phyloP scores from a whole-genome alignment of 2,113 vertebrate species.

The Taurulus bubalis region DNA sequence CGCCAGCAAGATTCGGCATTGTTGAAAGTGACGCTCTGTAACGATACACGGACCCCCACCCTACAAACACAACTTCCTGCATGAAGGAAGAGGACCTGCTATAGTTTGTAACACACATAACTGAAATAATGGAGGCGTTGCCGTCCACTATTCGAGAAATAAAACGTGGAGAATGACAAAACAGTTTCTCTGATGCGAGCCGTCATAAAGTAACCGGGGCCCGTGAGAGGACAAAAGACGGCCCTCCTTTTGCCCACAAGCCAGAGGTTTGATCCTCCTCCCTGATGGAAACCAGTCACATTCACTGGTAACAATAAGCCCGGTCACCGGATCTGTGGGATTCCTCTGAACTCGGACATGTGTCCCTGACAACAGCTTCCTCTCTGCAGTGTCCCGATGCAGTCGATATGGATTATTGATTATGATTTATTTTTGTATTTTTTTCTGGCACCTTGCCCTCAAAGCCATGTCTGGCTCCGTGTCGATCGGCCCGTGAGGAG shows the following conservation, averaged over 20 bases:
- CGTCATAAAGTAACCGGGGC: conserved; percentile 49
- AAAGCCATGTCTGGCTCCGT: neutral
- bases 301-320: conserved; percentile 61
- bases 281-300: conserved; percentile 61
- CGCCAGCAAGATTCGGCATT: neutral
- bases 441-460: neutral
- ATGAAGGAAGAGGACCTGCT: neutral
- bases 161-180: conserved; percentile 29
- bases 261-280: conserved; percentile 45
- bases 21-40: neutral
- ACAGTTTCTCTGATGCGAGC: conserved; percentile 48
- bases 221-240: conserved; percentile 24
- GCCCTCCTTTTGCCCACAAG: conserved; percentile 54
- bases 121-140: conserved; percentile 11
- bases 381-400: neutral
- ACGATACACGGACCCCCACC: neutral
- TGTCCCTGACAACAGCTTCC: conserved; percentile 40
- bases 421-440: neutral
- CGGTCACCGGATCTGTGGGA: conserved; percentile 61
- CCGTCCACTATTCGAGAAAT: conserved; percentile 33
- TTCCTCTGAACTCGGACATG: conserved; percentile 61
- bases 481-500: conserved; percentile 37
- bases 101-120: conserved; percentile 17
- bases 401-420: neutral
- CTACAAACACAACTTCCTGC: neutral